Conservation (phyloP, 2,797 vertebrate species). For the Oceanodroma leucorhoa region DNA sequence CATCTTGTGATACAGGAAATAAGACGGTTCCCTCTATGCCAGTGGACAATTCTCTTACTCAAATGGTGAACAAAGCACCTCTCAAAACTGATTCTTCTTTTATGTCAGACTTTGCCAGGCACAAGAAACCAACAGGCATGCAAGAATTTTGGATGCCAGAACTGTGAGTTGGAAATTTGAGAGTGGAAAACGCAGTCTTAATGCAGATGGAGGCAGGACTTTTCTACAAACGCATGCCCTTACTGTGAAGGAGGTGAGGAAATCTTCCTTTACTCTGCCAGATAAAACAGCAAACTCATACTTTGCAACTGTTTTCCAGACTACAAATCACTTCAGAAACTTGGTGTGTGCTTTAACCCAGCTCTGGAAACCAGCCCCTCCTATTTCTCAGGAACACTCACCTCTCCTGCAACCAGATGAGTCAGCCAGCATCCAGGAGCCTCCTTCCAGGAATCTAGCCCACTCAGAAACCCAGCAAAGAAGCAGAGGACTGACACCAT, state of each 20-base stretch:
- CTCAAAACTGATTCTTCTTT: neutral
- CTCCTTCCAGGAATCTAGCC: conserved; percentile 1
- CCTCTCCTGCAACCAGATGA: neutral
- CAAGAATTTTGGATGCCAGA: neutral
- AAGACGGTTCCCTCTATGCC: neutral
- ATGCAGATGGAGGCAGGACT: neutral
- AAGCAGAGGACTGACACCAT: neutral
- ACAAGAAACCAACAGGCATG: neutral
- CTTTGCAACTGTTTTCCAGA: neutral
- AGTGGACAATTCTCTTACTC: neutral
- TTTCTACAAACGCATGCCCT: neutral
- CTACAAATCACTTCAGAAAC: neutral
- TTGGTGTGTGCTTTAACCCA: neutral
- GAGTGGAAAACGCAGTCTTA: neutral
- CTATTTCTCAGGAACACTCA: neutral
- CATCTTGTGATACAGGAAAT: neutral
- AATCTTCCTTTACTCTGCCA: neutral
- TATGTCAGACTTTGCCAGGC: neutral
- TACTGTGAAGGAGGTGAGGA: neutral
- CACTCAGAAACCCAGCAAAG: neutral
- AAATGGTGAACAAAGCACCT: neutral
- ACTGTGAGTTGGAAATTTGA: neutral
- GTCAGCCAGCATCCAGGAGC: neutral
- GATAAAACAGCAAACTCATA: neutral
- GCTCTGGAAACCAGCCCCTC: neutral